These are phyloP conservation scores for Stegodyphus mimosarum DNA, from an alignment of 1,140 invertebrate species.

Conservation along the genomic window DNA sequence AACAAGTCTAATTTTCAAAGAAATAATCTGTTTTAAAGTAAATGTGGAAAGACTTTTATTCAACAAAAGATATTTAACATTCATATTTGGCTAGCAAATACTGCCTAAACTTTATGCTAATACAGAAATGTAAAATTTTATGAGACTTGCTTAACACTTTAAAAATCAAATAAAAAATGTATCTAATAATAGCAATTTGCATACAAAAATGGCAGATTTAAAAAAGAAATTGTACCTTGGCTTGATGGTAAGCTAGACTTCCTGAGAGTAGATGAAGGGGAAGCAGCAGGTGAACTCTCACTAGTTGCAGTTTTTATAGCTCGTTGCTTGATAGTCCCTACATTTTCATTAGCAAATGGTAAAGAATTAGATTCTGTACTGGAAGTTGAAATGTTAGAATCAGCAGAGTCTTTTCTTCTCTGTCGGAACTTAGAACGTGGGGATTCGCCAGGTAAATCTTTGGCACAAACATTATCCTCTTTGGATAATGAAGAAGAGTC, in stretches of 20 bases:
- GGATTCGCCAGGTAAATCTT: constrained; percentile 55
- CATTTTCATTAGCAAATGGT: constrained; percentile 98
- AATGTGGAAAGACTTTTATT: too few species aligned
- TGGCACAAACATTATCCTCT: constrained; percentile 50
- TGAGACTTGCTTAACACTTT: too few species aligned
- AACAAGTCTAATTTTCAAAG: too few species aligned
- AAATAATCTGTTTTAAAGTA: too few species aligned
- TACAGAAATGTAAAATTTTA: too few species aligned
- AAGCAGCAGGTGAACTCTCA: constrained; percentile 59
- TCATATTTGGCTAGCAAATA: too few species aligned
- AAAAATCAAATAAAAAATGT: too few species aligned
- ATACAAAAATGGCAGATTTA: neutral
- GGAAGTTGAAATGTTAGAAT: constrained; percentile 82
- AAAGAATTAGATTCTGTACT: constrained; percentile 95
- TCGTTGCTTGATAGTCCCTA: constrained; percentile 93
- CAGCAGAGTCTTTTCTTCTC: constrained; percentile 63
- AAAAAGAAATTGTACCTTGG: constrained; percentile 21
- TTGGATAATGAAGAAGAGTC: constrained; percentile 49
- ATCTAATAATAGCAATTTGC: too few species aligned
- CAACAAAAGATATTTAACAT: too few species aligned
- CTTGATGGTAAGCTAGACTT: constrained; percentile 43
- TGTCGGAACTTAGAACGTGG: constrained; percentile 45
- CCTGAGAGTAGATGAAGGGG: constrained; percentile 55
- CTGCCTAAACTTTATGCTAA: too few species aligned
- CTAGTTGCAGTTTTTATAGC: constrained; percentile 70